A percentile compares a stretch with the other conserved stretches of the same genome.
These are phyloP conservation scores for Rambutsinella grinnellia DNA, from an alignment of 2,888 invertebrate genomes.

Conservation along the genomic window DNA sequence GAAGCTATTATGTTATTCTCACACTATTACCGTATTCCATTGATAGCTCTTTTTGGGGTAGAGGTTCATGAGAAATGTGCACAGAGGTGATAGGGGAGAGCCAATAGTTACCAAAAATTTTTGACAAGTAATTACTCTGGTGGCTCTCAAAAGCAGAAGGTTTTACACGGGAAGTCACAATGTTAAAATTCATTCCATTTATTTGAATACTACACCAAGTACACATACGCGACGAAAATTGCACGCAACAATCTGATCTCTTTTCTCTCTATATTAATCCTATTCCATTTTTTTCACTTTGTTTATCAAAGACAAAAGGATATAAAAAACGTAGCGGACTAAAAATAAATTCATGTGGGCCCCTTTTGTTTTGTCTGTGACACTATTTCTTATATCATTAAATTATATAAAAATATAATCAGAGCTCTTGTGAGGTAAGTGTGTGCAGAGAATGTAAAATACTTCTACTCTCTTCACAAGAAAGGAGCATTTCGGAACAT, in stretches of 20 bases:
- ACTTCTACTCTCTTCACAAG: no score
- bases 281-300: not conserved
- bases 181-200: not conserved
- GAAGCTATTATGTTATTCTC: constrained; percentile 1
- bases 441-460: no score
- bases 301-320: not conserved
- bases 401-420: no score
- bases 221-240: no score
- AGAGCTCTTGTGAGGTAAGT: no score
- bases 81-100: not conserved
- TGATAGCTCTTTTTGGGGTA: constrained; percentile 24
- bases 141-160: not conserved
- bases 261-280: no score
- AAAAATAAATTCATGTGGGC: constrained; percentile 35
- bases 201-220: no score
- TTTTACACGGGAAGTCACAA: constrained; percentile 35
- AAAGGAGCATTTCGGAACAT: no score
- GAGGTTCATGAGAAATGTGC: not conserved
- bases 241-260: no score
- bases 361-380: constrained; percentile 32
- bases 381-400: constrained; percentile 25
- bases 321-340: constrained; percentile 40
- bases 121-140: constrained; percentile 27
- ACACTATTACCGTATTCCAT: constrained; percentile 33
- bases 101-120: constrained; percentile 11